Base-by-base conservation (phyloP, 2,797 vertebrate genomes). In the Anas flavirostris region DNA sequence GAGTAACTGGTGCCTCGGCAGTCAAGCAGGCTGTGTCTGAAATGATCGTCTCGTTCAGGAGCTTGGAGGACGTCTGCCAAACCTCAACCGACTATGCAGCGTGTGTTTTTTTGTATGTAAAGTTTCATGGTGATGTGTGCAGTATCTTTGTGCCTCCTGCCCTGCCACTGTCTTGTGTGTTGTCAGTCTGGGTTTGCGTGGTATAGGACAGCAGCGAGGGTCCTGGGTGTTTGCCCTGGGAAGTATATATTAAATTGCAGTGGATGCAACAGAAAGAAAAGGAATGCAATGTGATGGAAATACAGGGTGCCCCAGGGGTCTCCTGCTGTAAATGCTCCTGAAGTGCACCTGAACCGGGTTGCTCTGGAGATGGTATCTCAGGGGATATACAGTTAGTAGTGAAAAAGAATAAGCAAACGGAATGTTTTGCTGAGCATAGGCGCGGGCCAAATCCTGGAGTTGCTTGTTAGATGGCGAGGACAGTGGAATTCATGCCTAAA, bases 341-440 rank as follows among this genome's bases (percentile, higher is more conserved):
- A 39, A 67, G 58, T 56, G 64, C 86, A 90, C 37, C 80, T 67
- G 81, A 52, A 28, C 28, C 10, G 53, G 44, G 76, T 94, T 96
- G 86, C 92, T 92, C 91, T 50, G 95, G 94, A 92, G 92, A 89
- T 92, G 58, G 3, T 58, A 63, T n/a, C 88, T 59, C 92, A 31
- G 50, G 62, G 77, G 91, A 84, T 55, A n/a, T 5, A 50, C 48
- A 21, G 62, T 31, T 31, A 58, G 9, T 39, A 67, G 48, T 90
- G 72, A 37, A 74, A 77, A 59, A 5, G 19, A 70, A 56, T n/a
- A 48, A 88, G 72, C 78, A 70, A 86, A 56, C 9, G 16, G 46
- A 23, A 44, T 52, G 41, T 70, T 88, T 86, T 88, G 41, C 52
- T 89, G 62, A 64, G 79, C 44, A 17, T 5, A 35, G 46, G 16